phyloP scores from a whole-genome alignment of 2,888 invertebrate species.

The Melolontha melolontha region DNA sequence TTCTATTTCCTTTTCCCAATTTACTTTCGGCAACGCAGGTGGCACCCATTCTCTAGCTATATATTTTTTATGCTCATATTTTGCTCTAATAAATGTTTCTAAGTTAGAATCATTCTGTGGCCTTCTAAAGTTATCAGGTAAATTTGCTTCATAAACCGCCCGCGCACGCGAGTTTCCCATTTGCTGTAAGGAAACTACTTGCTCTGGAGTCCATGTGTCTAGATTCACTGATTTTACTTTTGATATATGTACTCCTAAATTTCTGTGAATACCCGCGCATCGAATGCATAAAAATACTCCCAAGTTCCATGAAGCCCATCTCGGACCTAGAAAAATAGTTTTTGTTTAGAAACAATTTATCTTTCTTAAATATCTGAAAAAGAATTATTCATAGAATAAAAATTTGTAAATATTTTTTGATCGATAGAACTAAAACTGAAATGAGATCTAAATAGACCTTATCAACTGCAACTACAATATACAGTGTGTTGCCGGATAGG shows the following conservation, averaged over 20 bases:
- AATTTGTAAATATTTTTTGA: too few relatives aligned
- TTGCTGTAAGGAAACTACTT: slow-evolving; percentile 88
- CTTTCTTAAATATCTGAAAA: too few relatives aligned
- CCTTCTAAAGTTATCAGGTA: slow-evolving; percentile 94
- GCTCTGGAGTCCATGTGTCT: slow-evolving; percentile 98
- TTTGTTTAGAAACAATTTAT: background rate
- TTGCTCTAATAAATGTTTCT: slow-evolving; percentile 96
- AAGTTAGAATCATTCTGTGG: slow-evolving; percentile 95
- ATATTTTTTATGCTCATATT: slow-evolving; percentile 99
- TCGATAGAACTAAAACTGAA: background rate
- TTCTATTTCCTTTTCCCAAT: slow-evolving; percentile 89
- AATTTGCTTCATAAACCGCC: slow-evolving; percentile 96
- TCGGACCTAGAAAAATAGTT: slow-evolving; percentile 78
- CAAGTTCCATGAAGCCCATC: slow-evolving; percentile 99
- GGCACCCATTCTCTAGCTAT: slow-evolving; percentile 98
- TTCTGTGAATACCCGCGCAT: slow-evolving; percentile 98
- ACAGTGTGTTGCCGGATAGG: too few relatives aligned
- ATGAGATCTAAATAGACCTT: background rate
- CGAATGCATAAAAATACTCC: slow-evolving; percentile 98
- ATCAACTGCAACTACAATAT: background rate
- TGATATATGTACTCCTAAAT: slow-evolving; percentile 98
- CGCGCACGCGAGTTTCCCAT: slow-evolving; percentile 98
- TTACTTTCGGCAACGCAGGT: slow-evolving; percentile 82
- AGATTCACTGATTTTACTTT: slow-evolving; percentile 98
- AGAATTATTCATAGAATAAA: too few relatives aligned